Evolutionary conservation across 2,113 vertebrate species (phyloP).

Genomic region (Tachysurus vachellii): DNA sequence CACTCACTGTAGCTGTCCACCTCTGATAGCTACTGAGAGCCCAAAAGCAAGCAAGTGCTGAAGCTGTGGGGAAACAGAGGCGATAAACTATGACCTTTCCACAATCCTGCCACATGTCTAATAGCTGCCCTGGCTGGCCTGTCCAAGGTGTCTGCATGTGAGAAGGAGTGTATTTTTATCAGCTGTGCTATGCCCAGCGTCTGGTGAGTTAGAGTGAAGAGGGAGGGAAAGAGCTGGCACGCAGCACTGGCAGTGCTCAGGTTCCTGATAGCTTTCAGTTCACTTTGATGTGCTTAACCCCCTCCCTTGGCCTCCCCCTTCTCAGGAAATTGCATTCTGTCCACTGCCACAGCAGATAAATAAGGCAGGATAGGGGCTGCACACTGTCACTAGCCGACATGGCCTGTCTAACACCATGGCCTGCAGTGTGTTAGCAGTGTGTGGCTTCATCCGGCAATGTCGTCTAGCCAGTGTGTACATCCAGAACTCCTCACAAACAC

Average conservation of each 20-base stretch:
- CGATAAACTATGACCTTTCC: slow-evolving; percentile 76
- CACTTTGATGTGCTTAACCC: slow-evolving; percentile 76
- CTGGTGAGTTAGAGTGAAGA: slow-evolving; percentile 58
- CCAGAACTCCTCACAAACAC: slow-evolving; percentile 18
- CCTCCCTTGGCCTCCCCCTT: slow-evolving; percentile 60
- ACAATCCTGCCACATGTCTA: slow-evolving; percentile 64
- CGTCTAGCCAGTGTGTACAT: slow-evolving; percentile 18
- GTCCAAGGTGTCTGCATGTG: slow-evolving; percentile 69
- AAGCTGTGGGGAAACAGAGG: slow-evolving; percentile 61
- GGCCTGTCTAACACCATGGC: slow-evolving; percentile 70
- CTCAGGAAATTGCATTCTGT: slow-evolving; percentile 77
- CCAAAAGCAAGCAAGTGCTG: slow-evolving; percentile 53
- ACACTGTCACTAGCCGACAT: slow-evolving; percentile 69
- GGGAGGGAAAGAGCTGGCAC: slow-evolving; percentile 71
- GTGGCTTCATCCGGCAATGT: slow-evolving; percentile 58
- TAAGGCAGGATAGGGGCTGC: slow-evolving; percentile 71
- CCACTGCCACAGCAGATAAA: slow-evolving; percentile 76
- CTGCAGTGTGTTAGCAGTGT: slow-evolving; percentile 67
- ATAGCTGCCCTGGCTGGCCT: slow-evolving; percentile 68
- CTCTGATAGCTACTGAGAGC: slow-evolving; percentile 55
- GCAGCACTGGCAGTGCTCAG: slow-evolving; percentile 68
- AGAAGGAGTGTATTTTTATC: slow-evolving; percentile 74
- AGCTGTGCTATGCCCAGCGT: slow-evolving; percentile 40
- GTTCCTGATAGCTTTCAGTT: slow-evolving; percentile 66
- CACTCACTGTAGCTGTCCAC: slow-evolving; percentile 48